These are phyloP conservation scores for Rhopalosiphum nymphaeae DNA, from an alignment of 2,888 invertebrate genomes.

Conservation along the genomic window DNA sequence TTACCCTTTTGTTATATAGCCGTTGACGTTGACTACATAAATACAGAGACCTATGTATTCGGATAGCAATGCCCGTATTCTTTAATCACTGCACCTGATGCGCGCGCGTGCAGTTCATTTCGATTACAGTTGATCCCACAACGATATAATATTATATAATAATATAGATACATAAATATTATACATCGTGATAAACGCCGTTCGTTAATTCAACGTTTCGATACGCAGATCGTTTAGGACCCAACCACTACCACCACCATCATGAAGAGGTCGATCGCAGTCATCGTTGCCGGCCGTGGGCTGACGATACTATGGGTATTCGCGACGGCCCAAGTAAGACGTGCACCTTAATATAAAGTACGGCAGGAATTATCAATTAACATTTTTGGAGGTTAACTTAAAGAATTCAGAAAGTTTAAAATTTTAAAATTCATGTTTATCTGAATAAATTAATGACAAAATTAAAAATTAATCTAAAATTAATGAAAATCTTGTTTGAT, in stretches of 20 bases:
- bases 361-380: background rate
- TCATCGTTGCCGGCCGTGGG: background rate
- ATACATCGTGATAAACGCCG: background rate
- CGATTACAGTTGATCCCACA: background rate
- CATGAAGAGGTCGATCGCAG: constrained; percentile 18
- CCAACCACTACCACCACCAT: no score
- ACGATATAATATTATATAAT: background rate
- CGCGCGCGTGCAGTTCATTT: background rate
- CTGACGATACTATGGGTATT: background rate
- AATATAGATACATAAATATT: background rate
- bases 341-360: background rate
- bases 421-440: no score
- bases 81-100: background rate
- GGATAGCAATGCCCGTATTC: background rate
- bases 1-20: background rate
- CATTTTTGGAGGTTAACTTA: background rate
- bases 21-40: background rate
- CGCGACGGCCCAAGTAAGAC: background rate
- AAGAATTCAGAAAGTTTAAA: background rate
- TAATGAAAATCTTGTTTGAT: no score
- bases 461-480: no score
- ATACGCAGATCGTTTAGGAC: background rate
- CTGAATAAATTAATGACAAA: no score
- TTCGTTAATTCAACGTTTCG: background rate
- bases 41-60: background rate